Base-by-base conservation (phyloP, 1,140 invertebrate genomes). In the Dreissena rostriformis region DNA sequence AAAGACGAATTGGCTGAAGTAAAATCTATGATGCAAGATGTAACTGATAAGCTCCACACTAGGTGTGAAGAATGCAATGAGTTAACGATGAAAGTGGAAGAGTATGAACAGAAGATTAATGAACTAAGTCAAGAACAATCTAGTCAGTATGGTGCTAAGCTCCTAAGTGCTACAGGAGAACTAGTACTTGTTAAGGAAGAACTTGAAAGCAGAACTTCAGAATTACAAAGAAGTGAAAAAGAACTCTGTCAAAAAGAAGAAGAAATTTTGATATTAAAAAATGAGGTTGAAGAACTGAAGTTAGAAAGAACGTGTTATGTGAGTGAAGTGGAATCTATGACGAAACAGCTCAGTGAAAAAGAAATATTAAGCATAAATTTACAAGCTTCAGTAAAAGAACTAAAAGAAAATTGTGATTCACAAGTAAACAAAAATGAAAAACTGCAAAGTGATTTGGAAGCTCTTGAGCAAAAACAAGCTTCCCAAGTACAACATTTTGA, bases 401-500 rank as follows among this genome's bases (percentile, higher is more conserved):
- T 63, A 63, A n/a, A 63, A n/a, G 61, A 63, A 63, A 63, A 63
- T n/a, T 26, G 7, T n/a, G 61, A 63, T 39, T 39, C 39, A 39
- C 39, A 39, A 39, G 39, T n/a, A 63, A 26, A n/a, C 4, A 2
- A 63, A 63, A 63, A n/a, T 63, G 61, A 63, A 63, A 63, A 63
- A 63, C 11, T 63, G 61, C 19, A 63, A 26, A 26, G 19, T n/a
- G 61, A 63, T 63, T n/a, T 68, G 22, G 19, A 68, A 68, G 24
- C 74, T 74, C 61, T 63, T 57, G n/a, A 79, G 57, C 82, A 88
- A 63, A 17, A 61, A 61, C 57, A 61, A 6, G 57, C 57, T 61
- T 19, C 57, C 6, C 17, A n/a, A n/a, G 57, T 61, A 26, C 82
- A 87, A 73, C 85, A 89, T 70, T 89, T 88, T 79, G 90, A 91